These are phyloP conservation scores for Bombycilla garrulus DNA, from an alignment of 2,113 vertebrate genomes.

Conservation along the genomic window DNA sequence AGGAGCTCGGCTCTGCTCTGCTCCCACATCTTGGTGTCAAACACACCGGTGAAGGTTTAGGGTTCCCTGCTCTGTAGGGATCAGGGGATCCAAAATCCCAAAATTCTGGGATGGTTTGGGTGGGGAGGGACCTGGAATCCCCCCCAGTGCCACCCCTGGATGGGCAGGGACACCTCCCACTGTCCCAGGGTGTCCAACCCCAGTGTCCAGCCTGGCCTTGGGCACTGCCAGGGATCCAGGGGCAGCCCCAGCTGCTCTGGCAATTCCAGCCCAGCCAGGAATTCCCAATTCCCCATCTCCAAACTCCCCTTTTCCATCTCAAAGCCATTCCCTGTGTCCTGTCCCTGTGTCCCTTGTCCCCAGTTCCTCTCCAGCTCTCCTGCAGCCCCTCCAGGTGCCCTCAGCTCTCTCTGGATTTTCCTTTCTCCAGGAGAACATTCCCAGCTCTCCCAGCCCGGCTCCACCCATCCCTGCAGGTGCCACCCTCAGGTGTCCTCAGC, in stretches of 20 bases:
- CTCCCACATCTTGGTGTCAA: accelerated
- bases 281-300: not conserved
- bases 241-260: not conserved
- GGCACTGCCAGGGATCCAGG: not conserved
- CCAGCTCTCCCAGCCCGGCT: not conserved
- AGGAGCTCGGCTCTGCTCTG: not conserved
- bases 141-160: accelerated
- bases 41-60: accelerated
- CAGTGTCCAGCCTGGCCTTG: not conserved
- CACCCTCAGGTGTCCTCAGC: not conserved
- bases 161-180: not conserved
- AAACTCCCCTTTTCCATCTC: too few species aligned
- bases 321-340: not conserved
- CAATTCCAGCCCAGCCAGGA: not conserved
- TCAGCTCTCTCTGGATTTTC: not conserved
- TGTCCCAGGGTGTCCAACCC: not conserved
- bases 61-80: not conserved
- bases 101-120: not conserved
- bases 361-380: not conserved
- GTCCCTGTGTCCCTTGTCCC: not conserved
- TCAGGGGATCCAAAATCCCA: not conserved
- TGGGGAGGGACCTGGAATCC: accelerated
- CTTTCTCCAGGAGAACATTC: not conserved
- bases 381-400: not conserved
- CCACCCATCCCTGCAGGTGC: not conserved